Conservation (phyloP, 2,113 vertebrate species). For the Antechinus flavipes region DNA sequence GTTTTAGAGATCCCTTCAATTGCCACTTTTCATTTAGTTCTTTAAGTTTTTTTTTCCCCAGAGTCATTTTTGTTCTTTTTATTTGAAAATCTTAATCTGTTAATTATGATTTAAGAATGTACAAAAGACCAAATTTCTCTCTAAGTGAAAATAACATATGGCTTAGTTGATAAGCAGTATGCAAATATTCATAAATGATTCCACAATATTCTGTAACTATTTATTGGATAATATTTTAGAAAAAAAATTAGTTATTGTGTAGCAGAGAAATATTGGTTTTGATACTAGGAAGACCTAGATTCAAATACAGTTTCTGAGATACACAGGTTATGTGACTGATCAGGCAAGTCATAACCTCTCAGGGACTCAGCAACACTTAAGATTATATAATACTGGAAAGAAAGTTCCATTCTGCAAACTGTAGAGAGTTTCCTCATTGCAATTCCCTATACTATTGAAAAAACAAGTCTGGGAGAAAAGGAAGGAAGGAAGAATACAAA, state of each 20-base stretch:
- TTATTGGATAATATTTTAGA: constrained; percentile 25
- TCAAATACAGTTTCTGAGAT: not conserved
- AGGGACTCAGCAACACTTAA: not conserved
- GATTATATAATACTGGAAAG: not conserved
- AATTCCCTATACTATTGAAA: not conserved
- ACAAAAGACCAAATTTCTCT: not conserved
- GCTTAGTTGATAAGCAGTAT: constrained; percentile 3
- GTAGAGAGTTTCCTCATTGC: not conserved
- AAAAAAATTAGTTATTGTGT: not conserved
- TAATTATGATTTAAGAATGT: not conserved
- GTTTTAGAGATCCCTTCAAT: not conserved
- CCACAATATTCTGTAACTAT: constrained; percentile 29
- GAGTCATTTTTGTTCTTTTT: not conserved
- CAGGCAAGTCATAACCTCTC: not conserved
- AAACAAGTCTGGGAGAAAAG: not conserved
- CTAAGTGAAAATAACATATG: constrained; percentile 6
- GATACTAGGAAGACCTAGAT: not conserved
- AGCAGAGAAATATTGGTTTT: not conserved
- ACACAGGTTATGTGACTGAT: not conserved
- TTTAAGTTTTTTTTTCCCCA: too few relatives aligned
- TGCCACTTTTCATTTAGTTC: not conserved
- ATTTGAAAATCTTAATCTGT: too few relatives aligned
- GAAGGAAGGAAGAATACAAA: too few relatives aligned
- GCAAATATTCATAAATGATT: not conserved
- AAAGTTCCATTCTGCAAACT: not conserved